These are phyloP conservation scores for Hucho hucho DNA, from an alignment of 2,113 vertebrate genomes.

Conservation along the genomic window DNA sequence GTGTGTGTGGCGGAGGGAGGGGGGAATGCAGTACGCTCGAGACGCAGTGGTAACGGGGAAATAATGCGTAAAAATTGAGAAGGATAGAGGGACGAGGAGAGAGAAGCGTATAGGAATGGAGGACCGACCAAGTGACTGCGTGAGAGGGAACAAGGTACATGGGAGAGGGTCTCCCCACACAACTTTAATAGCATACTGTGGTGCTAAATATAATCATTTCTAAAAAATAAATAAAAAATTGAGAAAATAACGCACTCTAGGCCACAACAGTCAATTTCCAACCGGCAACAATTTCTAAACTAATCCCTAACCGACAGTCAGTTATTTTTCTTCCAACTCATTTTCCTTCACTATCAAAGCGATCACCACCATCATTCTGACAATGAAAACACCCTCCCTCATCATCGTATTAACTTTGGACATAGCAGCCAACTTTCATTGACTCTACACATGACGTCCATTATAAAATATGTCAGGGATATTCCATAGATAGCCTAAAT, in stretches of 20 bases:
- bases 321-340: no score
- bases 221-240: not conserved
- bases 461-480: no score
- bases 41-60: slow-evolving; percentile 2
- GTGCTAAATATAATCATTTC: not conserved
- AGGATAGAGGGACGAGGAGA: not conserved
- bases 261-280: not conserved
- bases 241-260: not conserved
- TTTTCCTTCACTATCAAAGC: not conserved
- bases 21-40: not conserved
- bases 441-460: no score
- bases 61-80: slow-evolving; percentile 15
- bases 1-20: not conserved
- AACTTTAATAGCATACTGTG: not conserved
- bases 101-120: not conserved
- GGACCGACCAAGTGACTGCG: not conserved
- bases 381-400: not conserved
- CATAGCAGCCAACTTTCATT: not conserved
- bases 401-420: not conserved
- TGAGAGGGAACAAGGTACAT: not conserved
- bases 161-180: not conserved
- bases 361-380: not conserved
- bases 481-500: no score
- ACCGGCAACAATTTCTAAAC: not conserved
- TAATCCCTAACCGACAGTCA: not conserved